Percentiles rank a stretch among this genome's conserved stretches.
Evolutionary conservation across 2,113 vertebrate species (phyloP).

Genomic region (Boleophthalmus pectinirostris): DNA sequence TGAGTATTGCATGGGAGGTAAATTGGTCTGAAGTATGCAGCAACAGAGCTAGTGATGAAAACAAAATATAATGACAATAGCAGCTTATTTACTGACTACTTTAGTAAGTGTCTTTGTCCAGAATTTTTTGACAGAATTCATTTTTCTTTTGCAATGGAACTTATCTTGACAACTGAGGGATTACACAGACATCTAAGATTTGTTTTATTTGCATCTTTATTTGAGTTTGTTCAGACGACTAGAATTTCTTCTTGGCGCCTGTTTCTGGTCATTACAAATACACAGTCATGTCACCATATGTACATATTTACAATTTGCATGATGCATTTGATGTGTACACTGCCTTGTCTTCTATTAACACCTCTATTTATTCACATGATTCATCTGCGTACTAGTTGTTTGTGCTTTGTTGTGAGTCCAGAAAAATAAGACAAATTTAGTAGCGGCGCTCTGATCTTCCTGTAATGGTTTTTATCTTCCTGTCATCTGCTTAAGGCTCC

Average conservation of each 20-base stretch:
- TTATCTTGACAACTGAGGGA: too few species aligned
- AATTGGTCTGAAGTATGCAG: background rate
- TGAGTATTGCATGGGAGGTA: background rate
- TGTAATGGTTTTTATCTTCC: slow-evolving; percentile 7
- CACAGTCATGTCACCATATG: too few species aligned
- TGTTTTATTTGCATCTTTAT: too few species aligned
- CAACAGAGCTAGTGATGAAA: background rate
- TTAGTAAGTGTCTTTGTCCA: too few species aligned
- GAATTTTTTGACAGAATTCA: too few species aligned
- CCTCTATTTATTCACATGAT: background rate
- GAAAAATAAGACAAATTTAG: background rate
- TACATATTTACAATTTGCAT: background rate
- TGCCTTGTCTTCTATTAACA: background rate
- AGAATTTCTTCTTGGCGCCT: too few species aligned
- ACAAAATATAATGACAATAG: background rate
- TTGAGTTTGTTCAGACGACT: too few species aligned
- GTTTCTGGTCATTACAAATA: too few species aligned
- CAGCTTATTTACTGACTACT: too few species aligned
- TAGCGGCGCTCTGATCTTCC: background rate
- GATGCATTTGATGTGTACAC: background rate
- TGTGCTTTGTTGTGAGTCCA: background rate
- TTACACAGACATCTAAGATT: too few species aligned
- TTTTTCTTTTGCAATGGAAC: too few species aligned
- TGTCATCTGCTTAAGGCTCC: slow-evolving; percentile 7
- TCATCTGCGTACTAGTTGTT: slow-evolving; percentile 1